Evolutionary conservation across 1,140 invertebrate genomes (phyloP).

Genomic region (Musca domestica): DNA sequence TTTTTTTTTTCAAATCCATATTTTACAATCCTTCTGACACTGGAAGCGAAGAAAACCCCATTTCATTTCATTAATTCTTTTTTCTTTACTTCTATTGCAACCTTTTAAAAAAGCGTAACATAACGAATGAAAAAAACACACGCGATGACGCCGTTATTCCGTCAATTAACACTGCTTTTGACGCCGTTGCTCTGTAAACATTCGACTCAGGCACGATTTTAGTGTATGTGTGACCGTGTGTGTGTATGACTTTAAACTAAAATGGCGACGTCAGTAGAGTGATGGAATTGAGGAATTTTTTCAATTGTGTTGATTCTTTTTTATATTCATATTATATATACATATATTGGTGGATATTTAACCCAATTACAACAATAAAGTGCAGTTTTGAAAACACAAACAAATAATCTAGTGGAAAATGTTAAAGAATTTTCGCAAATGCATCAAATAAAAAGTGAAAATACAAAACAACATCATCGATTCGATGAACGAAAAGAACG

Average conservation of each 20-base stretch:
- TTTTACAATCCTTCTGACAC: too few relatives aligned
- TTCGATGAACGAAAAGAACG: conserved; percentile 1
- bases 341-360: conserved; percentile 20
- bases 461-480: not conserved
- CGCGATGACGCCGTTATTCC: too few relatives aligned
- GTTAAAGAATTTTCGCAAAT: conserved; percentile 16
- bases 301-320: conserved; percentile 21
- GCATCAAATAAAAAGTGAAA: conserved; percentile 14
- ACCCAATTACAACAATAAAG: conserved; percentile 20
- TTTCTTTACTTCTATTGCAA: too few relatives aligned
- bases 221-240: not conserved
- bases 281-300: conserved; percentile 22
- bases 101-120: too few relatives aligned
- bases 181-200: too few relatives aligned
- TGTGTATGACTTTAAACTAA: conserved; percentile 13
- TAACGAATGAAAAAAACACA: too few relatives aligned
- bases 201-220: too few relatives aligned
- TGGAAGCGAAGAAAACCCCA: too few relatives aligned
- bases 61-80: too few relatives aligned
- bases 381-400: conserved; percentile 8
- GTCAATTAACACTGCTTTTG: too few relatives aligned
- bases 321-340: conserved; percentile 21
- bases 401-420: conserved; percentile 12
- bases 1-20: too few relatives aligned
- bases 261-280: conserved; percentile 20